Base-by-base conservation (phyloP, 2,797 vertebrate genomes). In the Diplodus puntazzo region DNA sequence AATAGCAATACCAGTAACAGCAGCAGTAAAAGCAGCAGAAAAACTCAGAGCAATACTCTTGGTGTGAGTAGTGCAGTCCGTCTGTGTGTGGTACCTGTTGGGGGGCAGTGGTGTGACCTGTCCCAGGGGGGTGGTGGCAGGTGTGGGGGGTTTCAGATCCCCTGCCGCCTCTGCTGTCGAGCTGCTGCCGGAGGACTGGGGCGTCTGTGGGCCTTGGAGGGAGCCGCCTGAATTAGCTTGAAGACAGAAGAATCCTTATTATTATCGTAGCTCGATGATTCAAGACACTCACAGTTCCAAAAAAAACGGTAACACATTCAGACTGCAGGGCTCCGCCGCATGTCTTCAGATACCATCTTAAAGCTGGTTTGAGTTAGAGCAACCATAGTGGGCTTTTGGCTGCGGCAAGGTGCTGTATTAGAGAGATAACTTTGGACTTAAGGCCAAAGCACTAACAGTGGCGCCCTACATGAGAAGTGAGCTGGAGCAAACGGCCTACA, bases 161-260 rank as follows among this genome's bases (percentile, higher is more conserved):
- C 95, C 95, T 21, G 95, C 95, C 86, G 96, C 95, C 93, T 99
- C 98, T 1, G 97, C 96, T 93, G 97, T 97, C n/a, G 98, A 98
- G 91, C 97, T 99, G 94, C 97, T 98, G 92, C 97, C 96, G 16
- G 97, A 98, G 20, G 98, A 99, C 86, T 98, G 98, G 8, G 98
- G 98, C 1, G 98, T 99, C 93, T 99, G 98, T 1, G 98, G 98
- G 53, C 98, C 98, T 95, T 99, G 98, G 76, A 99, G 93, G 80
- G 98, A 99, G 86, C 98, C 98, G 3, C 97, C 98, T 2, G 98
- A 99, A 93, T 98, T 97, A 67, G 97, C 98, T 99, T 92, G 25
- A 73, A 89, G 74, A 90, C 79, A 88, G 42, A 83, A 59, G 55
- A 2, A 63, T 64, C 65, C 46, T 78, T 14, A 64, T 67, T 65